Evolutionary conservation across 2,888 invertebrate species (phyloP), one percentile per base, ranked within the genome.

Genomic region (Paralinhomoeus sp.): DNA sequence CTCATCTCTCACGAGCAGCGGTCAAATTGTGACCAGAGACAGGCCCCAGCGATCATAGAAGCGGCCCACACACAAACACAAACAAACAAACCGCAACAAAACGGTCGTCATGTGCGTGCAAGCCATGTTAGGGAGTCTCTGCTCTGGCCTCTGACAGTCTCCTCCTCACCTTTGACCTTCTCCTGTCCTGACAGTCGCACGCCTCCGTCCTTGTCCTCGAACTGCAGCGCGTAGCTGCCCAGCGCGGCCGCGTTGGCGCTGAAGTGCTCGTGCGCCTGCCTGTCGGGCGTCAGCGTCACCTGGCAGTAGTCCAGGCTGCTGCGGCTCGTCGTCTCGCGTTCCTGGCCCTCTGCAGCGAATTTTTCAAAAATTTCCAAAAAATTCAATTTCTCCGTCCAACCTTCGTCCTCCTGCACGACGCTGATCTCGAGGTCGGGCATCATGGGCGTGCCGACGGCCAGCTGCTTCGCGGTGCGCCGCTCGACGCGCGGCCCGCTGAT

Each of bases 191-290:
- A 52, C 37, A 63, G 57, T 34, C 57, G 54, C 37, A 64, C 54
- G 2, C 64, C 65, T 42, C 89, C 84, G 48, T 83, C 76, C 37
- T 83, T 85, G 51, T 87, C 78, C 46, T 84, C 76, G 27, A 85
- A 80, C 50, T 76, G 74, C 56, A 82, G 75, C 57, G 77, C 77
- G 61, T 77, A 73, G 54, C 75, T 72, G 51, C 73, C 72, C 50
- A 84, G 73, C 64, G 78, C 72, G 46, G 73, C 74, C 49, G 75
- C 76, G 1, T 82, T 80, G 48, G 83, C 73, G 24, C 75, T 71
- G 50, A 85, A 71, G 53, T 79, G 80, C 65, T 93, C 93, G 65
- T 87, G 83, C 9, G 87, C 83, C 70, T 89, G 84, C 52, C 93
- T 69, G 9, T 84, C 82, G 31, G 91, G 91, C 64, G 85, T 83